Base-by-base conservation (phyloP, 2,888 invertebrate genomes). In the Acronicta leporina region DNA sequence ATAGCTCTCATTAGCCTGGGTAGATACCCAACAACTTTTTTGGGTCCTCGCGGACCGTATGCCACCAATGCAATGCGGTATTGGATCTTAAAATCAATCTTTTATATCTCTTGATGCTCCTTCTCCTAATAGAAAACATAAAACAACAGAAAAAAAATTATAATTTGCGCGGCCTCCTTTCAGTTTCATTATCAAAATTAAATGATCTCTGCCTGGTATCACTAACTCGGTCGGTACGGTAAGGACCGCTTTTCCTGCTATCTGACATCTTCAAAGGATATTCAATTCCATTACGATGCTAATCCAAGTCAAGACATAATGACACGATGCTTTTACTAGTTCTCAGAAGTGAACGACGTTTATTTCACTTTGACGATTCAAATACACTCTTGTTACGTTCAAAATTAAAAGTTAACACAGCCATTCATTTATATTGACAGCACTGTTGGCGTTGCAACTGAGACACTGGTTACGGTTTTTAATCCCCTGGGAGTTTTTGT, bases 331-430 rank as follows among this genome's bases (percentile, higher is more conserved):
- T n/a, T 38, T 38, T n/a, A 38, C 6, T 38, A 38, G 38, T 49
- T 38, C 41, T 42, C 27, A 20, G 33, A 40, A 47, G 38, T 49
- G 20, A 42, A 20, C 10, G 30, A 46, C 13, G 15, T 42, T n/a
- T 45, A 66, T 57, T 57, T 30, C 45, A 15, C 41, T 49, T 65
- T 42, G 57, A 57, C 13, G 41, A 38, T 41, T 25, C 14, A n/a
- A 56, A 49, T 9, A 20, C 15, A 49, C 20, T 43, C 16, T 38
- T 38, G 9, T 20, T 35, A 45, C 11, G 25, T 48, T 49, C 35
- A 1, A 41, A 33, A 6, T 44, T 38, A 53, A 38, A 38, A 38
- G 5, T 38, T n/a, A 38, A 38, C 2, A 33, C 4, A 33, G 33
- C 11, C n/a, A 38, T 5, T 38, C n/a, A 38, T 38, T 38, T 38